phyloP scores from a whole-genome alignment of 2,113 vertebrate species.

The Indicator indicator region DNA sequence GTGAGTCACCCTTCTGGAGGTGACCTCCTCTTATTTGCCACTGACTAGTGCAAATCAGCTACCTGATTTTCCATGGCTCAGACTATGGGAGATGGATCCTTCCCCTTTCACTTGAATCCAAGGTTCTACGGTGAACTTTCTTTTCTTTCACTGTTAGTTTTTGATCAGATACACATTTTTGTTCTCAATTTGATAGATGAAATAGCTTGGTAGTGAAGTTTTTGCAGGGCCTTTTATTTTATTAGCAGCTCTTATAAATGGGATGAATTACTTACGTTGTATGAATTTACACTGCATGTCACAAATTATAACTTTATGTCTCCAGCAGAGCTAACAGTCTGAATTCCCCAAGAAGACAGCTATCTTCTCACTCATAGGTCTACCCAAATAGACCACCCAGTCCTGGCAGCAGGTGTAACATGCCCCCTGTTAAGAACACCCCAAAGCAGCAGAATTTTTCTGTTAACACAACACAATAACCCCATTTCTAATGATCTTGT shows the following conservation, averaged over 20 bases:
- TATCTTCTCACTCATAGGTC: slow-evolving; percentile 2
- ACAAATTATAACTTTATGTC: slow-evolving; percentile 19
- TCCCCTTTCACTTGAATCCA: neutral
- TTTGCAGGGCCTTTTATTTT: neutral
- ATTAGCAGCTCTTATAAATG: neutral
- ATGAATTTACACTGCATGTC: neutral
- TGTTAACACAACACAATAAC: neutral
- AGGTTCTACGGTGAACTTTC: neutral
- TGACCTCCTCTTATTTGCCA: neutral
- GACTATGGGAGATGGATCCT: neutral
- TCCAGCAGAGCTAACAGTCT: slow-evolving; percentile 4
- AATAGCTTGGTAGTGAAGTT: neutral
- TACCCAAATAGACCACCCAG: neutral
- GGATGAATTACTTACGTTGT: neutral
- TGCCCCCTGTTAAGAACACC: neutral
- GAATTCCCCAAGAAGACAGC: neutral
- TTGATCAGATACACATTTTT: neutral
- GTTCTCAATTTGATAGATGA: neutral
- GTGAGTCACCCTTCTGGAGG: neutral
- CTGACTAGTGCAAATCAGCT: neutral
- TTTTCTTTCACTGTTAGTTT: neutral
- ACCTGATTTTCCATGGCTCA: fast-evolving
- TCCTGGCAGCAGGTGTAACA: neutral
- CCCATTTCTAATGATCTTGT: slow-evolving; percentile 4
- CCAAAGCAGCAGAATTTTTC: neutral